These are phyloP conservation scores for Conops quadrifasciatus DNA, from an alignment of 2,888 invertebrate genomes.

Conservation along the genomic window DNA sequence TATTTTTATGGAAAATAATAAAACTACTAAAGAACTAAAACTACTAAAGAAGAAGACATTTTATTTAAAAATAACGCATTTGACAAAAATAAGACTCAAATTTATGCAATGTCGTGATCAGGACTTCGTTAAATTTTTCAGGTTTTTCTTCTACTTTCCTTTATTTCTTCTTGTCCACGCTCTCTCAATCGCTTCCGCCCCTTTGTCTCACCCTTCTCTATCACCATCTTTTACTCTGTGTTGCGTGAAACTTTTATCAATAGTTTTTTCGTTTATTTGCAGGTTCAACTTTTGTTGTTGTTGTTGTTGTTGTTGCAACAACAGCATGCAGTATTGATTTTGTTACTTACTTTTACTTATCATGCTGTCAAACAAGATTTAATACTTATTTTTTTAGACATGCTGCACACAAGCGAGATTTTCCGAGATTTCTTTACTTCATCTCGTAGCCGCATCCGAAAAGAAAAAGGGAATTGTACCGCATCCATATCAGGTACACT, in stretches of 20 bases:
- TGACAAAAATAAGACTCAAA: neutral
- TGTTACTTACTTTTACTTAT: conserved; percentile 45
- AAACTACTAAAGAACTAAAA: neutral
- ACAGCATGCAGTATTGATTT: conserved; percentile 49
- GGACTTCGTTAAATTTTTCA: neutral
- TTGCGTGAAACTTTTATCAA: too few species aligned
- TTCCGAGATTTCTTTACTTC: conserved; percentile 45
- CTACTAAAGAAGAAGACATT: neutral
- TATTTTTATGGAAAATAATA: too few species aligned
- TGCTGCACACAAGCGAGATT: conserved; percentile 34
- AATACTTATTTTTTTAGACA: conserved; percentile 53
- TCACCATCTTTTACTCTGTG: too few species aligned
- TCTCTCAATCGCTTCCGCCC: neutral
- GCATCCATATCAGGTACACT: neutral
- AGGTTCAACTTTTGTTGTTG: too few species aligned
- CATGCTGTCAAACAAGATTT: conserved; percentile 60
- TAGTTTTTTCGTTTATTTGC: too few species aligned
- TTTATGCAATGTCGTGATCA: neutral
- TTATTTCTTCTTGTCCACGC: neutral
- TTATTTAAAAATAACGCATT: neutral
- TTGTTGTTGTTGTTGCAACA: too few species aligned
- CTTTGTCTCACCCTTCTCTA: neutral
- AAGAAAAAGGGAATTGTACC: neutral
- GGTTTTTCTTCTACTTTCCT: neutral
- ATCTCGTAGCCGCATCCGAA: conserved; percentile 12